These are phyloP conservation scores for Balaenoptera acutorostrata DNA, from an alignment of 2,113 vertebrate genomes.

Conservation along the genomic window DNA sequence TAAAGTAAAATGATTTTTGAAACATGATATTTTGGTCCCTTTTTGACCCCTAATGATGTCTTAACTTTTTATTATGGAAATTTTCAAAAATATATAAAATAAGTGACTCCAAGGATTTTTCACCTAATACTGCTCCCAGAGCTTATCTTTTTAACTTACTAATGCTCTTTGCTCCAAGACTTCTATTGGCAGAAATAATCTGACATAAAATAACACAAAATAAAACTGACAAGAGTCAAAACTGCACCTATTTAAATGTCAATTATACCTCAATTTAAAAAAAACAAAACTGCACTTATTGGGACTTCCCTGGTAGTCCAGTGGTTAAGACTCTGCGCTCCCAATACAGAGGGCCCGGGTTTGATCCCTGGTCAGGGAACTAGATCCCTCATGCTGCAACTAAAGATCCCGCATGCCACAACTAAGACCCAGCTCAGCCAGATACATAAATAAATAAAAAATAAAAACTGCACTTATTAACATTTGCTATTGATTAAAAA, in stretches of 20 bases:
- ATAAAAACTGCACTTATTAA: background rate
- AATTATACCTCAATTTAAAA: no score
- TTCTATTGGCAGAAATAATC: background rate
- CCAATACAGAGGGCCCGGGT: no score
- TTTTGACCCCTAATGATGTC: background rate
- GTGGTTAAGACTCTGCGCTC: no score
- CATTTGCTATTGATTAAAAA: background rate
- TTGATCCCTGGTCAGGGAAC: no score
- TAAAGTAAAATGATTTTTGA: background rate
- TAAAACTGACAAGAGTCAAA: background rate
- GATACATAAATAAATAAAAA: no score
- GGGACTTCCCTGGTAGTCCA: no score
- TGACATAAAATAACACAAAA: background rate
- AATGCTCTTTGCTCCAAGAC: background rate
- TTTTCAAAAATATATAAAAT: background rate
- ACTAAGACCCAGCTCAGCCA: no score
- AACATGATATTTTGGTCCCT: background rate
- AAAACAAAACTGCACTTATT: no score
- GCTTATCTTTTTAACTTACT: background rate
- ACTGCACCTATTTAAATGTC: background rate
- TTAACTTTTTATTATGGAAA: background rate
- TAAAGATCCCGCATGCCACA: no score
- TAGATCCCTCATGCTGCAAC: no score
- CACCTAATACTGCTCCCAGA: background rate
- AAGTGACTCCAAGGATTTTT: background rate